Evolutionary conservation across 2,797 vertebrate genomes (phyloP).

Genomic region (Echeneis naucrates): DNA sequence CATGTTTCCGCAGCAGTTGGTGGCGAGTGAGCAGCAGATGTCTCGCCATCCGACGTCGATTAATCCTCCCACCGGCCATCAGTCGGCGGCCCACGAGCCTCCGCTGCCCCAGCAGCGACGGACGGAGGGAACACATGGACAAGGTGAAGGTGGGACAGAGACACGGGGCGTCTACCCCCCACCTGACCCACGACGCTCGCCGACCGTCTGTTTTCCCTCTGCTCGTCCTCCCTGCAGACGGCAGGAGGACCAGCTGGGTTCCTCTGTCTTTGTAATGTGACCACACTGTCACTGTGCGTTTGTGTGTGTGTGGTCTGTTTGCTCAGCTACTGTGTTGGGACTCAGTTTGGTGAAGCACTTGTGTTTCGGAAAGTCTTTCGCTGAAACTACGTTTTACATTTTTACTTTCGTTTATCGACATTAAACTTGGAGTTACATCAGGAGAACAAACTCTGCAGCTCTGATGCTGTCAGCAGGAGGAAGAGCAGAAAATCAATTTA

Average conservation of each 20-base stretch:
- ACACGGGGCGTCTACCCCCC: conserved; percentile 51
- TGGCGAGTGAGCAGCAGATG: conserved; percentile 80
- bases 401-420: not conserved
- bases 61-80: conserved; percentile 74
- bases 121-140: conserved; percentile 49
- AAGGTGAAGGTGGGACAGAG: conserved; percentile 66
- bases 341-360: not conserved
- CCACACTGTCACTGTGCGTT: not conserved
- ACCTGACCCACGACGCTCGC: conserved; percentile 41
- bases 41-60: conserved; percentile 77
- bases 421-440: not conserved
- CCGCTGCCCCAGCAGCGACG: conserved; percentile 32
- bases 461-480: not conserved
- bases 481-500: conserved; percentile 1
- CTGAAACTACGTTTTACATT: not conserved
- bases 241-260: conserved; percentile 47
- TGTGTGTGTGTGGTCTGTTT: conserved; percentile 16
- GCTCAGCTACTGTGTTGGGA: not conserved
- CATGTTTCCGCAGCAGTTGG: conserved; percentile 81
- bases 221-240: conserved; percentile 20
- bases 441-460: not conserved
- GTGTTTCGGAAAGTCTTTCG: not conserved
- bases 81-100: conserved; percentile 45
- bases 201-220: conserved; percentile 63
- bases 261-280: conserved; percentile 12